Evolutionary conservation across 1,140 invertebrate genomes (phyloP).

Genomic region (Bombus sibiricus): DNA sequence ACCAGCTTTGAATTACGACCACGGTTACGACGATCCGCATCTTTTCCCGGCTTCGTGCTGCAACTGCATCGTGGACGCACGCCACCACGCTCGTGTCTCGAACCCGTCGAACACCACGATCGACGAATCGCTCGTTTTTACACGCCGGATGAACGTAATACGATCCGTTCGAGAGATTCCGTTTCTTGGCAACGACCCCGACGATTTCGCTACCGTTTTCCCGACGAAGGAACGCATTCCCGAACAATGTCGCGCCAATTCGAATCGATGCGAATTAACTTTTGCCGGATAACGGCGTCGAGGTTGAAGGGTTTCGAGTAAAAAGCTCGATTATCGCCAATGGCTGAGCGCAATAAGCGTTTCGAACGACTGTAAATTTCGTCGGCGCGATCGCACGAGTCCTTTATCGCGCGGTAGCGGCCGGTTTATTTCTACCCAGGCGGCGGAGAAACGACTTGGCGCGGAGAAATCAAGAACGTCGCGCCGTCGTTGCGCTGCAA

Average conservation of each 20-base stretch:
- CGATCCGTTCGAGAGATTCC: not conserved
- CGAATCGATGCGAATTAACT: not conserved
- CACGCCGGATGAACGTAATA: no score
- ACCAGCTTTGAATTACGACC: slow-evolving; percentile 58
- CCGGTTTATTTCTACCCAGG: not conserved
- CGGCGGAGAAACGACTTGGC: not conserved
- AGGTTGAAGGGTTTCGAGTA: not conserved
- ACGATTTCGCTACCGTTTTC: no score
- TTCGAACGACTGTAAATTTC: not conserved
- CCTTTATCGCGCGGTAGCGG: not conserved
- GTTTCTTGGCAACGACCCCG: not conserved
- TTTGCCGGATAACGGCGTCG: not conserved
- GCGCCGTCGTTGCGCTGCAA: not conserved
- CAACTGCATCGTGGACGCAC: not conserved
- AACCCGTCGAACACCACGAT: not conserved
- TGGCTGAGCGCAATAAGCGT: not conserved
- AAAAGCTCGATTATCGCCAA: not conserved
- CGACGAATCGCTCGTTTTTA: not conserved
- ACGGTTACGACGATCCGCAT: slow-evolving; percentile 49
- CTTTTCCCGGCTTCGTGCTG: slow-evolving; percentile 6
- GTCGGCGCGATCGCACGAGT: not conserved
- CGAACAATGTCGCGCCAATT: not conserved
- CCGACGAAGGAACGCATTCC: not conserved
- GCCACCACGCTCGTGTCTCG: no score
- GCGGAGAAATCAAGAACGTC: not conserved